A percentile compares a stretch with the other conserved stretches of the same genome.
Conservation (phyloP, 2,113 vertebrate genomes). For the Ceyx margarethae region DNA sequence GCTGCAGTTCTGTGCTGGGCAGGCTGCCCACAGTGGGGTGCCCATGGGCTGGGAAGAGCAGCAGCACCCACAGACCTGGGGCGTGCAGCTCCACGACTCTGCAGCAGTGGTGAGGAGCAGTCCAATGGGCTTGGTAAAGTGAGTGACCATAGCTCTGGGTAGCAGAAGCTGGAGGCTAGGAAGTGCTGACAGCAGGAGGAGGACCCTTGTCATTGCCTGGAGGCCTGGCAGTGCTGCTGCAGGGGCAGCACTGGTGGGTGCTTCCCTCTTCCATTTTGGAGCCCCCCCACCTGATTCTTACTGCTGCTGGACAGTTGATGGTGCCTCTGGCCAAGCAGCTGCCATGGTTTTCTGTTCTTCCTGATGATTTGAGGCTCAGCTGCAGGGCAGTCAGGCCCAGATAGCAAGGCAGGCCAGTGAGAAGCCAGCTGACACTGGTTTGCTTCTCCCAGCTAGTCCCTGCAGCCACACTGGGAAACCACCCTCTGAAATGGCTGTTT, state of each 20-base stretch:
- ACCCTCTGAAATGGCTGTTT: neutral
- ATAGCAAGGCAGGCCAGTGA: fast-evolving
- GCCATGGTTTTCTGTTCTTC: neutral
- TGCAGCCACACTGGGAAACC: neutral
- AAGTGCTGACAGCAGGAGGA: neutral
- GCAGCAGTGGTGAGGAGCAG: neutral
- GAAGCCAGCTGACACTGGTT: neutral
- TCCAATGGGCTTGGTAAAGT: neutral
- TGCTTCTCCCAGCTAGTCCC: neutral
- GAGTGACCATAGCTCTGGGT: neutral
- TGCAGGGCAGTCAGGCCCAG: neutral
- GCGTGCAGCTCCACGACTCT: no score
- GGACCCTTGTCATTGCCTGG: neutral
- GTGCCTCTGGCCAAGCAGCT: neutral
- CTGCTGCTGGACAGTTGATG: neutral
- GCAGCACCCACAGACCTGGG: neutral
- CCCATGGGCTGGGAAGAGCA: no score
- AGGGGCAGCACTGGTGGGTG: fast-evolving
- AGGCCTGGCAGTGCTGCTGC: neutral
- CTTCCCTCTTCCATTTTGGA: fast-evolving
- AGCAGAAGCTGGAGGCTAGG: neutral
- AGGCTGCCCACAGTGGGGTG: neutral
- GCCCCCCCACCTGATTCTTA: neutral
- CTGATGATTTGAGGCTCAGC: fast-evolving
- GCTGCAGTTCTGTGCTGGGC: neutral